phyloP scores from a whole-genome alignment of 2,797 vertebrate genomes.

The Tokudaia muenninki region DNA sequence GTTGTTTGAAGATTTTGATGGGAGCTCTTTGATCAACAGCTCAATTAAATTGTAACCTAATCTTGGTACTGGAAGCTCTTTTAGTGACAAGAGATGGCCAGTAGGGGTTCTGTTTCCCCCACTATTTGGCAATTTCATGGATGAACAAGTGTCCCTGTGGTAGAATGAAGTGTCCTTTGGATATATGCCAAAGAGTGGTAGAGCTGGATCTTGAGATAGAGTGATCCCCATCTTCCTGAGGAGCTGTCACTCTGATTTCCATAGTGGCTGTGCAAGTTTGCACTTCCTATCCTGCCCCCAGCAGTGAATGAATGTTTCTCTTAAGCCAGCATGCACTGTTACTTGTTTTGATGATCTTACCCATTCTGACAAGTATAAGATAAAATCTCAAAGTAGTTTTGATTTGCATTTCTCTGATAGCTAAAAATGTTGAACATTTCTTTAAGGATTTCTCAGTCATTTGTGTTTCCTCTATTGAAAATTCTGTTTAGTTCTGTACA shows the following conservation, averaged over 20 bases:
- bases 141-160: background rate
- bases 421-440: background rate
- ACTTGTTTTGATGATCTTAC: background rate
- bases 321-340: background rate
- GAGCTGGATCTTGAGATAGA: background rate
- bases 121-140: background rate
- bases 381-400: constrained; percentile 7
- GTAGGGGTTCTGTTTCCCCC: background rate
- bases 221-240: background rate
- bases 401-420: background rate
- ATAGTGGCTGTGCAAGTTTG: background rate
- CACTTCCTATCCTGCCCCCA: background rate
- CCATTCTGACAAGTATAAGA: background rate
- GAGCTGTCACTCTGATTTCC: background rate
- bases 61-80: background rate
- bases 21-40: background rate
- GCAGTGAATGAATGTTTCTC: background rate
- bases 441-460: background rate
- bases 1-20: background rate
- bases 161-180: background rate
- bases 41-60: background rate
- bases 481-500: background rate
- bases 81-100: background rate
- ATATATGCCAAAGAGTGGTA: background rate
- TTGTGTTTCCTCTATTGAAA: background rate